Percentiles rank a stretch among this genome's conserved stretches.
These are phyloP conservation scores for Eucidaris tribuloides DNA, from an alignment of 35 echinoderm and acorn worm genomes.

Conservation along the genomic window DNA sequence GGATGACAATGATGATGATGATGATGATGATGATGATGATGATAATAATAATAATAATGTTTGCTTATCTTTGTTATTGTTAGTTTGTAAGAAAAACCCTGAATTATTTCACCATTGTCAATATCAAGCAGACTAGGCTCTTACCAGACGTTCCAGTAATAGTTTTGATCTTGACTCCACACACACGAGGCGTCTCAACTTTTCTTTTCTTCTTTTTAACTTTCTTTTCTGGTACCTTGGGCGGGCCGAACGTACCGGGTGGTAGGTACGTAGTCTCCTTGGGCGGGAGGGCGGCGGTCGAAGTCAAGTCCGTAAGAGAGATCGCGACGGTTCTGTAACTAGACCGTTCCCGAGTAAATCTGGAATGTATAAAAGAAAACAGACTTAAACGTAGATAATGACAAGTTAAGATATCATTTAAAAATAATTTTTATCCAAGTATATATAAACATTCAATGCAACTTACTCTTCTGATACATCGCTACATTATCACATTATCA, in stretches of 20 bases:
- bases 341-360: not conserved
- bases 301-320: not conserved
- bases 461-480: no score
- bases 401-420: no score
- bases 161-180: constrained; percentile 87
- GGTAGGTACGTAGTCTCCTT: not conserved
- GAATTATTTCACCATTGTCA: no score
- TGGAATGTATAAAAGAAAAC: not conserved
- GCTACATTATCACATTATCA: no score
- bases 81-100: no score
- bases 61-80: no score
- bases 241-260: constrained; percentile 3
- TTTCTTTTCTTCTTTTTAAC: constrained; percentile 64
- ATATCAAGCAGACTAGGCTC: no score
- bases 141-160: constrained; percentile 66
- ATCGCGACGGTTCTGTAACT: not conserved
- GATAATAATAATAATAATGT: no score
- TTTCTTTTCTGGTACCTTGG: constrained; percentile 38
- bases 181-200: constrained; percentile 58
- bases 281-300: not conserved
- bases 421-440: no score
- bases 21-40: no score
- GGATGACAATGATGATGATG: no score
- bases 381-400: not conserved
- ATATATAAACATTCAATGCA: no score